Percentiles rank a stretch among this genome's conserved stretches.
These are phyloP conservation scores for Melitaea cinxia DNA, from an alignment of 1,140 invertebrate species.

Conservation along the genomic window DNA sequence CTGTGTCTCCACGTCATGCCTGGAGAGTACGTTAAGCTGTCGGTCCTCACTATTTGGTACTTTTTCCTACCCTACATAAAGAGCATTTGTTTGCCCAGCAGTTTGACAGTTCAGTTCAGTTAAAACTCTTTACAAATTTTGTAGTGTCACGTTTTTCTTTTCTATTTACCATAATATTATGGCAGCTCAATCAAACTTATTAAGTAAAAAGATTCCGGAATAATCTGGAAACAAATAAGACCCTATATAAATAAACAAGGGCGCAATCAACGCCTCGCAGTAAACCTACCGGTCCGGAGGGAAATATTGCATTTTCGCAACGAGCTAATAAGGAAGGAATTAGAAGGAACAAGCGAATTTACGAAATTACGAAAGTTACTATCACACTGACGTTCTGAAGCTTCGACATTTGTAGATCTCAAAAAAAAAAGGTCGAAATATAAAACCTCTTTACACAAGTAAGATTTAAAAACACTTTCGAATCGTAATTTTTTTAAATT, in stretches of 20 bases:
- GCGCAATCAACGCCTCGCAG: constrained; percentile 22
- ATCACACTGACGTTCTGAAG: background rate
- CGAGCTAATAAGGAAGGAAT: constrained; percentile 29
- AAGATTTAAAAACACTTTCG: too few species aligned
- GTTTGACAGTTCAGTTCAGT: too few species aligned
- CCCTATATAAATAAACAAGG: constrained; percentile 27
- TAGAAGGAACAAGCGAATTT: constrained; percentile 15
- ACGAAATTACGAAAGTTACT: background rate
- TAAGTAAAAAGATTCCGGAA: background rate
- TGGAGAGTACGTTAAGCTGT: too few species aligned
- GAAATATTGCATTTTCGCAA: constrained; percentile 29
- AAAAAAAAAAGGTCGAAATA: background rate
- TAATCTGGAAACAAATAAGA: constrained; percentile 17
- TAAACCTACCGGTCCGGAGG: constrained; percentile 24
- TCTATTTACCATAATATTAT: too few species aligned
- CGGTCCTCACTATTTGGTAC: too few species aligned
- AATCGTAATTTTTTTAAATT: too few species aligned
- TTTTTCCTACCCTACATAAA: too few species aligned
- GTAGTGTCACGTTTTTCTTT: too few species aligned
- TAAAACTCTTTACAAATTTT: too few species aligned
- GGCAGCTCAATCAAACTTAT: background rate
- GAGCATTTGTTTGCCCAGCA: too few species aligned
- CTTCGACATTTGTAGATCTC: background rate
- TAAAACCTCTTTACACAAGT: too few species aligned
- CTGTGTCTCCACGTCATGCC: too few species aligned